A percentile compares a stretch with the other conserved stretches of the same genome.
These are phyloP conservation scores for Ylistrum balloti DNA, from an alignment of 1,140 invertebrate genomes.

Conservation along the genomic window DNA sequence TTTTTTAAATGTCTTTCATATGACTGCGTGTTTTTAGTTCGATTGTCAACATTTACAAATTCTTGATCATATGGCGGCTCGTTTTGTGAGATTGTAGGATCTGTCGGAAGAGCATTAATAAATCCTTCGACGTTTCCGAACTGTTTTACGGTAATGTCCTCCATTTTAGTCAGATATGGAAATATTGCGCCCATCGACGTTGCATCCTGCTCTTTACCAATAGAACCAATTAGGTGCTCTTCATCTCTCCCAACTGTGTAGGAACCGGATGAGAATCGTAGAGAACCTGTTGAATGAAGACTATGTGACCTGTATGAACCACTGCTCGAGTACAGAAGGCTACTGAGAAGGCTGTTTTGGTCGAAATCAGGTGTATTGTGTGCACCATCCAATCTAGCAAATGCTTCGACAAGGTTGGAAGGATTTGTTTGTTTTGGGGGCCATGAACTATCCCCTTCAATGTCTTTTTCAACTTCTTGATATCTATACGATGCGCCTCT, in stretches of 20 bases:
- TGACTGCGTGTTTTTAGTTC: background rate
- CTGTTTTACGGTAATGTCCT: background rate
- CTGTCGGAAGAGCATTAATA: background rate
- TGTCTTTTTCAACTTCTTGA: conserved; percentile 69
- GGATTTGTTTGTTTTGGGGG: conserved; percentile 69
- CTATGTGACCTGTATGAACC: conserved; percentile 4
- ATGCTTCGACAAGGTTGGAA: conserved; percentile 64
- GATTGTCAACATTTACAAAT: background rate
- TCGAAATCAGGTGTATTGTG: conserved; percentile 54
- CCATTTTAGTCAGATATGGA: background rate
- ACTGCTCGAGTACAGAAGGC: conserved; percentile 50
- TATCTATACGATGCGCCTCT: conserved; percentile 63
- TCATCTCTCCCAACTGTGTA: background rate
- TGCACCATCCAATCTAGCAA: conserved; percentile 69
- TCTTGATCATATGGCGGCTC: background rate
- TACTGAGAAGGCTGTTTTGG: conserved; percentile 55
- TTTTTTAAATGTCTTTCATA: background rate
- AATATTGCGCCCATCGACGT: background rate
- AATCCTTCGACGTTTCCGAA: background rate
- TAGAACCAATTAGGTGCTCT: background rate
- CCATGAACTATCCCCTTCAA: conserved; percentile 68
- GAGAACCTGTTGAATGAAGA: background rate
- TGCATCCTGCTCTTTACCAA: background rate
- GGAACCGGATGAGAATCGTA: background rate
- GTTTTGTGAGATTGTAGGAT: background rate